These are phyloP conservation scores for Sphyrna mokarran DNA, from an alignment of 2,113 vertebrate species.

Conservation along the genomic window DNA sequence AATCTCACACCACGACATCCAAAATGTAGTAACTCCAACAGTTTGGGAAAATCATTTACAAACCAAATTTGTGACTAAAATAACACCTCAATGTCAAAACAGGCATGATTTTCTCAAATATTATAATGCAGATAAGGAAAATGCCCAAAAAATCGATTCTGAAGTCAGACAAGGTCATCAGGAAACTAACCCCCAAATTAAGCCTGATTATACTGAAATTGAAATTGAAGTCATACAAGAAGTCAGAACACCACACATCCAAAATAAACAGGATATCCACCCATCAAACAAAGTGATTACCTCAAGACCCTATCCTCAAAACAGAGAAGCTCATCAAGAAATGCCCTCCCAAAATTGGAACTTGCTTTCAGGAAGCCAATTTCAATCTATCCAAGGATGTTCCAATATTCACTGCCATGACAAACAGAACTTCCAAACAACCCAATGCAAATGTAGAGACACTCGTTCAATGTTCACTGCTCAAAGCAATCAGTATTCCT, in stretches of 20 bases:
- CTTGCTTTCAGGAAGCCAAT: not conserved
- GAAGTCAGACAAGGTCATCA: not conserved
- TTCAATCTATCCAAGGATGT: not conserved
- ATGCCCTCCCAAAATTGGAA: not conserved
- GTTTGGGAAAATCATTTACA: not conserved
- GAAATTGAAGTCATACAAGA: not conserved
- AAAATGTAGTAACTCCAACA: not conserved
- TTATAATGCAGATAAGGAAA: not conserved
- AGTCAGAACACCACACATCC: not conserved
- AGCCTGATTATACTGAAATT: not conserved
- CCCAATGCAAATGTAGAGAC: not conserved
- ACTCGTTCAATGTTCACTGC: not conserved
- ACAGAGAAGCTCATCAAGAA: not conserved
- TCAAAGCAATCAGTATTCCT: not conserved
- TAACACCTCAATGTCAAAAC: not conserved
- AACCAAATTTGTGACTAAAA: not conserved
- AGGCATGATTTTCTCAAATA: not conserved
- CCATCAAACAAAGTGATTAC: not conserved
- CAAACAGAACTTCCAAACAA: not conserved
- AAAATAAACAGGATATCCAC: not conserved
- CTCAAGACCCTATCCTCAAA: not conserved
- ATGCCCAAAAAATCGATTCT: not conserved
- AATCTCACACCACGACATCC: not conserved
- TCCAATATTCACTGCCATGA: not conserved
- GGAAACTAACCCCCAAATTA: not conserved